These are phyloP conservation scores for Protodeltote pygarga DNA, from an alignment of 2,888 invertebrate species.

Conservation along the genomic window DNA sequence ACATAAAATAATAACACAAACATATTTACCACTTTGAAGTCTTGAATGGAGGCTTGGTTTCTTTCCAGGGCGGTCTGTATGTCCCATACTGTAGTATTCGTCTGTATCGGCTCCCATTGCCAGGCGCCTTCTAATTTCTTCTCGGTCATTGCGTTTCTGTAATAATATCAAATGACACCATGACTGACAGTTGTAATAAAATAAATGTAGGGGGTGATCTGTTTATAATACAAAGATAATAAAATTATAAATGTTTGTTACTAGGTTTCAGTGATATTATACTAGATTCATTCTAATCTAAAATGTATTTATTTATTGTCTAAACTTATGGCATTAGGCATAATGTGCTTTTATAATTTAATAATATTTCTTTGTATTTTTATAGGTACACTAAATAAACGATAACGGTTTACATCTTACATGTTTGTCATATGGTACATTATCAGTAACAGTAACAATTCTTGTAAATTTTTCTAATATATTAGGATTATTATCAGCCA, in stretches of 20 bases:
- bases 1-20: background rate
- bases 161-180: background rate
- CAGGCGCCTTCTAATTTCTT: slow-evolving; percentile 95
- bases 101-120: slow-evolving; percentile 95
- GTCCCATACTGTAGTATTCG: slow-evolving; percentile 88
- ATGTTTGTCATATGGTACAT: slow-evolving; percentile 60
- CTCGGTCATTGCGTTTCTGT: slow-evolving; percentile 96
- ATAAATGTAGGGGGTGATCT: no score
- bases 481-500: slow-evolving; percentile 80
- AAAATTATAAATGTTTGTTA: background rate
- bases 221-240: no score
- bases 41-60: slow-evolving; percentile 96
- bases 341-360: no score
- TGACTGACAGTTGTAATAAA: no score
- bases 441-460: slow-evolving; percentile 71
- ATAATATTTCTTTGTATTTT: no score
- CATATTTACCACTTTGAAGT: slow-evolving; percentile 92
- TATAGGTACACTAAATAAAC: background rate
- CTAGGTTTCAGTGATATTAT: background rate
- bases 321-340: no score
- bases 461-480: slow-evolving; percentile 82
- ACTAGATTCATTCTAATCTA: no score
- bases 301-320: no score
- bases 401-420: slow-evolving; percentile 50
- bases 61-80: slow-evolving; percentile 90